A percentile compares a stretch with the other conserved stretches of the same genome.
These are phyloP conservation scores for Anneissia japonica DNA, from an alignment of 35 echinoderm and acorn worm genomes.

Conservation along the genomic window DNA sequence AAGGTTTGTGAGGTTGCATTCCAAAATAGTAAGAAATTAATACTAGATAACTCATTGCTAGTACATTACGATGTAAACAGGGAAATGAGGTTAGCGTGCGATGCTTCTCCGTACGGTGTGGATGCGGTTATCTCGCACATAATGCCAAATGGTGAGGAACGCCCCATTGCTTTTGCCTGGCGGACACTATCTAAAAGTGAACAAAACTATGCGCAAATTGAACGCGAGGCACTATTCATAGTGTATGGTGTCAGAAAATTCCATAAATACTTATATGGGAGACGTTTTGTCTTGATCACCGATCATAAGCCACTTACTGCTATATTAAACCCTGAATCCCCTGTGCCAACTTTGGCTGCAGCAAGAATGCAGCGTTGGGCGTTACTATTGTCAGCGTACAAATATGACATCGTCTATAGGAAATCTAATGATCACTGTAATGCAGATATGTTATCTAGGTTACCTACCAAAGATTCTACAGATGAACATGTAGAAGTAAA, in stretches of 20 bases:
- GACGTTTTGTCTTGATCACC: background rate
- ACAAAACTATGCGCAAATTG: constrained; percentile 54
- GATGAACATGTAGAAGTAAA: too few species aligned
- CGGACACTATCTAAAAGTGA: constrained; percentile 40
- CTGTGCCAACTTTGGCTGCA: background rate
- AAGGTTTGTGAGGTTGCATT: too few species aligned
- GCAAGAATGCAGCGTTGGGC: background rate
- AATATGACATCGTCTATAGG: too few species aligned
- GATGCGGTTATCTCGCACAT: too few species aligned
- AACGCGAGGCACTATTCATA: background rate
- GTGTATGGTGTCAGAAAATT: background rate
- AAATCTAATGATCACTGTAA: too few species aligned
- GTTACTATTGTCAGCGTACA: background rate
- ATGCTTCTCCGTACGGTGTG: too few species aligned
- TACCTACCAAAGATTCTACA: too few species aligned
- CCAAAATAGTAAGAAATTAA: too few species aligned
- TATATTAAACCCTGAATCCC: background rate
- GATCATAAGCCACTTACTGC: background rate
- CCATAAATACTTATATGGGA: constrained; percentile 7
- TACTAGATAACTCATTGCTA: too few species aligned
- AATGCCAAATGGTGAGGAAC: constrained; percentile 39
- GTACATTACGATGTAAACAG: too few species aligned
- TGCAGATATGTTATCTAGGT: too few species aligned
- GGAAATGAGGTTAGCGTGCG: too few species aligned
- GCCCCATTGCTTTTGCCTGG: constrained; percentile 56